Evolutionary conservation across 2,797 vertebrate species (phyloP), one percentile per base, ranked within the genome.

Genomic region (Acestrorhynchus altus): DNA sequence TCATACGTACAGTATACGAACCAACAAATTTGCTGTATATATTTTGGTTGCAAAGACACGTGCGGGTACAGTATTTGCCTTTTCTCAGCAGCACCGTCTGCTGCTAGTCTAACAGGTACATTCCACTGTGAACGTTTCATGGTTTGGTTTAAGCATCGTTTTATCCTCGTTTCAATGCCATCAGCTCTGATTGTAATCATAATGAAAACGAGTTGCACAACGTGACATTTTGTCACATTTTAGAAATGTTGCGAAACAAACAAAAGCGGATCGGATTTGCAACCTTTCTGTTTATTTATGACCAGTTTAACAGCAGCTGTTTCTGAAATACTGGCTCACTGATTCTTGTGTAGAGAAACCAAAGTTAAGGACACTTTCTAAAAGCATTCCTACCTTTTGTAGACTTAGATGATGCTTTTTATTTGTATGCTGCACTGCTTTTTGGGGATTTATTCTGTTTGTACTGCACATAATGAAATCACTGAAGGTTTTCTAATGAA

Each of bases 321-420:
- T 56, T 31, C 52, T 22, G 22, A 35, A 18, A 49, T 40, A 24
- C 42, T 71, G 31, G 20, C 16, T 24, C 15, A 68, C 39, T 16
- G 56, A 18, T 52, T 20, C 35, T 15, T 24, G 1, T 42, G 18
- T 70, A 22, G 46, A n/a, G 24, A 63, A 26, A 40, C 56, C 51
- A 66, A 66, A 76, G 73, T 35, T 24, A 26, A 12, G 5, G 8
- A 40, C 40, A 15, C 31, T 63, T 72, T 77, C 66, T 24, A 26
- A 39, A 47, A 46, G 69, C 39, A 46, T 60, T 20, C 8, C 1
- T 1, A 6, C 31, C 20, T 3, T 18, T 77, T 69, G 54, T 64
- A 24, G 18, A 54, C 11, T 12, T 68, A 26, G 24, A 10, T 47
- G n/a, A 46, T 24, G 42, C 3, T 18, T 26, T 49, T 24, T 42